phyloP scores from a whole-genome alignment of 2,888 invertebrate genomes.

The Campopleginae sp. region DNA sequence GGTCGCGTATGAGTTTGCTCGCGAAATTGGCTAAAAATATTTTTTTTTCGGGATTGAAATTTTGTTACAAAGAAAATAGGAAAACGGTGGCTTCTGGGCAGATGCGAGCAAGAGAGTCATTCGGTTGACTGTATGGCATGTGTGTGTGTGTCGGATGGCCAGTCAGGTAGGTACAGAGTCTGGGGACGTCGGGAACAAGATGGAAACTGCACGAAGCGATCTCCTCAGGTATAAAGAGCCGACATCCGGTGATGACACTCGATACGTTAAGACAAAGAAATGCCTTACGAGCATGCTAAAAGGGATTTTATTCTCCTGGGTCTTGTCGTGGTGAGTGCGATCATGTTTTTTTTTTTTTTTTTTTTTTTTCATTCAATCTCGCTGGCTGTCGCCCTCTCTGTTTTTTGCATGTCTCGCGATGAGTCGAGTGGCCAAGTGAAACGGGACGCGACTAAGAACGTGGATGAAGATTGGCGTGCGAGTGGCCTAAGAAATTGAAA shows the following conservation, averaged over 20 bases:
- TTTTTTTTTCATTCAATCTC: slow-evolving; percentile 8
- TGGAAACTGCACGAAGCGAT: slow-evolving; percentile 19
- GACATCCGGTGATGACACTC: slow-evolving; percentile 66
- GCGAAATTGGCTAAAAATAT: not conserved
- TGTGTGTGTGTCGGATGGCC: not conserved
- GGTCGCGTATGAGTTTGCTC: not conserved
- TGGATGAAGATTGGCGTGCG: slow-evolving; percentile 34
- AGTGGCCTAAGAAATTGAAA: slow-evolving; percentile 46
- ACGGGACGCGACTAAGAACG: slow-evolving; percentile 21
- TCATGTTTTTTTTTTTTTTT: not conserved
- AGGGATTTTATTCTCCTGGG: slow-evolving; percentile 49
- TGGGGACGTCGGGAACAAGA: slow-evolving; percentile 33
- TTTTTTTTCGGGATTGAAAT: not conserved
- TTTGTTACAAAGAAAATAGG: not conserved
- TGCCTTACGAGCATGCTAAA: slow-evolving; percentile 17
- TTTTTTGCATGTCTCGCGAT: slow-evolving; percentile 29
- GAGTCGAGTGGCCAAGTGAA: slow-evolving; percentile 50
- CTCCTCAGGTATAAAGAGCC: slow-evolving; percentile 58
- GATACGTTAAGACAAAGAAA: slow-evolving; percentile 65
- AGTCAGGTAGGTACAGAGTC: not conserved
- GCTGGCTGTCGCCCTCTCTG: slow-evolving; percentile 10
- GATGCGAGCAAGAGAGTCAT: slow-evolving; percentile 37
- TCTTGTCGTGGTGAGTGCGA: slow-evolving; percentile 30
- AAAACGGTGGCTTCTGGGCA: slow-evolving; percentile 20
- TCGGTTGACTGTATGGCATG: not conserved